These are phyloP conservation scores for Hypomesus transpacificus DNA, from an alignment of 2,113 vertebrate genomes.

Conservation along the genomic window DNA sequence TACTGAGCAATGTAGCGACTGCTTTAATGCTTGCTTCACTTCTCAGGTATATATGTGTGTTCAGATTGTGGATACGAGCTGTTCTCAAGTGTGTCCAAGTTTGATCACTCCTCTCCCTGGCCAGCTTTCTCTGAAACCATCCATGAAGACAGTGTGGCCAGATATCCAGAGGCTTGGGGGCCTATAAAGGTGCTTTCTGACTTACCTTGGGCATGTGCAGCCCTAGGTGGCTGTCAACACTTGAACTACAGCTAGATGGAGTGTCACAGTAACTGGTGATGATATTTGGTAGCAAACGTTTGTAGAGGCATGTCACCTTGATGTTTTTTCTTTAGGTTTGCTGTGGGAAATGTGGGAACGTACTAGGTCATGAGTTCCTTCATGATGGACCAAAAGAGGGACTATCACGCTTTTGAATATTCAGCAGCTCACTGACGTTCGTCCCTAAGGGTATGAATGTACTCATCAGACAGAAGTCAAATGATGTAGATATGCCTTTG, in stretches of 20 bases:
- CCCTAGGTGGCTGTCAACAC: neutral
- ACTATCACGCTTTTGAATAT: constrained; percentile 87
- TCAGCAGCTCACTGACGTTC: constrained; percentile 83
- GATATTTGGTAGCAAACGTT: neutral
- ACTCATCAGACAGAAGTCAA: no score
- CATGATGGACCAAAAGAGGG: constrained; percentile 73
- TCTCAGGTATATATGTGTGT: neutral
- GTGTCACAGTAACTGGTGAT: neutral
- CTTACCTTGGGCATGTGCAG: neutral
- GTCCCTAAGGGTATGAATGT: constrained; percentile 71
- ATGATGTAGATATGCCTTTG: no score
- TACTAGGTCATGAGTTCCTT: constrained; percentile 82
- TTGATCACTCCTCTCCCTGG: neutral
- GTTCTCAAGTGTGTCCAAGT: neutral
- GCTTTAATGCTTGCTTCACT: neutral
- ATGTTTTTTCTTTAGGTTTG: constrained; percentile 64
- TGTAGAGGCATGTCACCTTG: neutral
- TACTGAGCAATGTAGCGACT: neutral
- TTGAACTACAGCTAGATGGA: no score
- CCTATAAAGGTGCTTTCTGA: constrained; percentile 46
- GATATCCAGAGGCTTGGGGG: constrained; percentile 51
- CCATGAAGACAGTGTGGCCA: constrained; percentile 3
- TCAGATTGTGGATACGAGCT: neutral
- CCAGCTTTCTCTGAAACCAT: neutral
- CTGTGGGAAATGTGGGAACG: constrained; percentile 80